Evolutionary conservation across 2,888 invertebrate genomes (phyloP).

Genomic region (Elmis aenea): DNA sequence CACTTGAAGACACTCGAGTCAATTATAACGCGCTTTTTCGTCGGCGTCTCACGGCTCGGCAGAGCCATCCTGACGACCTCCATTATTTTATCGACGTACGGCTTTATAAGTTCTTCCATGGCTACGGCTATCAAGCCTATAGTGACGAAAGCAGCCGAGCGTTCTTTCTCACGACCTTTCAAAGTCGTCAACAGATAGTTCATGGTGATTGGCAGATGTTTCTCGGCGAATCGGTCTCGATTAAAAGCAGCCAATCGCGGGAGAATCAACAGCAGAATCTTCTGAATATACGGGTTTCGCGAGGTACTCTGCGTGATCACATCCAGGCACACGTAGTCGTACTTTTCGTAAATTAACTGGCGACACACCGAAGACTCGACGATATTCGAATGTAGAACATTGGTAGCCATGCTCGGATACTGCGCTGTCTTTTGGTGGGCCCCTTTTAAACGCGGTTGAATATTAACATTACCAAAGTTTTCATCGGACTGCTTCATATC

Average conservation of each 20-base stretch:
- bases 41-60: constrained; percentile 71
- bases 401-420: constrained; percentile 49
- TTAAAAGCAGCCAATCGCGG: constrained; percentile 94
- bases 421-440: constrained; percentile 43
- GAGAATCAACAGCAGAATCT: constrained; percentile 77
- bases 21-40: constrained; percentile 66
- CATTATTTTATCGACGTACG: constrained; percentile 79
- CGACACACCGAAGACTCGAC: constrained; percentile 86
- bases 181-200: constrained; percentile 71
- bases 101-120: constrained; percentile 74
- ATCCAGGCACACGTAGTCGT: constrained; percentile 72
- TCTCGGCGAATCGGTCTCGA: constrained; percentile 69
- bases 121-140: constrained; percentile 88
- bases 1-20: constrained; percentile 93
- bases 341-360: constrained; percentile 75
- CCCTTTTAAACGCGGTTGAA: constrained; percentile 46
- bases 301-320: constrained; percentile 74
- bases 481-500: constrained; percentile 35
- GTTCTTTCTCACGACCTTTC: constrained; percentile 77
- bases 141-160: constrained; percentile 82
- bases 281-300: constrained; percentile 73
- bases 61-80: constrained; percentile 48
- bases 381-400: constrained; percentile 54
- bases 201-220: constrained; percentile 71
- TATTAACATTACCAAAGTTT: constrained; percentile 25